Base-by-base conservation (phyloP, 2,797 vertebrate species). In the Gobio occitaniae region DNA sequence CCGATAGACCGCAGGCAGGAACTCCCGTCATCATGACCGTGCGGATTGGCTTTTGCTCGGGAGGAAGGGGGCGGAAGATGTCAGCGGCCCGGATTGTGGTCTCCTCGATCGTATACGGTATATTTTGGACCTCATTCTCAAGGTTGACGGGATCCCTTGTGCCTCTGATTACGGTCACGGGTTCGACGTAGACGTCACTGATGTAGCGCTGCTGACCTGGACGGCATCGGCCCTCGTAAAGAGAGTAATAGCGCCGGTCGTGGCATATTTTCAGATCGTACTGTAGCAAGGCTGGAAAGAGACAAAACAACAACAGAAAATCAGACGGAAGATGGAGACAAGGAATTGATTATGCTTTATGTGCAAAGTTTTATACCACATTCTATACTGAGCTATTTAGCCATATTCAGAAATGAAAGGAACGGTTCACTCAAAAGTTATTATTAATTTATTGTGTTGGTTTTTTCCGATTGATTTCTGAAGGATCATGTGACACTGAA, bases 11-110 rank as follows among this genome's bases (percentile, higher is more conserved):
- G 0, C 92, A 86, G 54, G 93, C 94, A 1, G 95, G 88, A 41
- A 94, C 11, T 7, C 94, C 95, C 0, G 92, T 94, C 66, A 94
- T 95, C 75, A 95, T 8, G 12, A 94, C 89, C 0, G 91, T 93
- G 74, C 93, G 93, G 80, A 93, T 88, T 0, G 54, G 87, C 21
- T 6, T 48, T 21, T 86, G 86, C 0, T 90, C 85, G 0, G 21
- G 36, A 36, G 71, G 90, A 50, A 78, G 66, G 0, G 89, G 85
- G 8, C 91, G 86, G 82, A 95, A 95, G 17, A 96, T 89, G 83
- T 94, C 63, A 15, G 89, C 93, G 7, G 91, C 1, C 4, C 29
- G 0, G 5, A 95, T 77, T 1, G 82, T 82, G 6, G 82, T 89
- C 47, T 90, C 90, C 0, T 77, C 21, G 2, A 12, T 17, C 78